A percentile compares a stretch with the other conserved stretches of the same genome.
phyloP scores from a whole-genome alignment of 2,113 vertebrate species.

The Syngnathoides biaculeatus region DNA sequence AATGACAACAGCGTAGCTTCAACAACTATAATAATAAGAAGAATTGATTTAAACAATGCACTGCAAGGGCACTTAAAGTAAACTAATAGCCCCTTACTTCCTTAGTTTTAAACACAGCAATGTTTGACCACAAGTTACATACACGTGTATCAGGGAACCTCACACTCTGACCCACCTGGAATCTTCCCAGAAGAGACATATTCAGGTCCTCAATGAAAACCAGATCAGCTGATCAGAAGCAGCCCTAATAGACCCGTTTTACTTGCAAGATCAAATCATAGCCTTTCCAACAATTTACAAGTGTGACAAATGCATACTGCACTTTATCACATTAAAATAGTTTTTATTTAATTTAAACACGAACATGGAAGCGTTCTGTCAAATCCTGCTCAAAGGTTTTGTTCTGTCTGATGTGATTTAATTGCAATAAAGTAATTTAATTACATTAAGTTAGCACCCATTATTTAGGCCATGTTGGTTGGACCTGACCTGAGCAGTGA shows the following conservation, averaged over 20 bases:
- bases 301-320: background rate
- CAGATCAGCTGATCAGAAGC: background rate
- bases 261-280: background rate
- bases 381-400: no score
- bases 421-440: no score
- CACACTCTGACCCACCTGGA: background rate
- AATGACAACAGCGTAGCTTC: constrained; percentile 21
- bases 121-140: background rate
- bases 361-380: no score
- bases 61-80: background rate
- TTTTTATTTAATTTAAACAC: no score
- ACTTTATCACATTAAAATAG: background rate
- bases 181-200: background rate
- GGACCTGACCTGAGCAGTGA: no score
- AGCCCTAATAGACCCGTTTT: background rate
- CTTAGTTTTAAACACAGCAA: background rate
- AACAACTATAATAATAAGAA: constrained; percentile 21
- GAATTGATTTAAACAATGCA: background rate
- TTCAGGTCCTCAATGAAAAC: background rate
- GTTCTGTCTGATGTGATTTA: no score
- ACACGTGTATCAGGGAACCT: background rate
- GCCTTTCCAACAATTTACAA: background rate
- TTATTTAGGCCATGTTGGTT: no score
- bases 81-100: no score
- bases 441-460: no score